Percentiles rank a stretch among this genome's conserved stretches.
Conservation (phyloP, 2,113 vertebrate species). For the Podarcis raffonei region DNA sequence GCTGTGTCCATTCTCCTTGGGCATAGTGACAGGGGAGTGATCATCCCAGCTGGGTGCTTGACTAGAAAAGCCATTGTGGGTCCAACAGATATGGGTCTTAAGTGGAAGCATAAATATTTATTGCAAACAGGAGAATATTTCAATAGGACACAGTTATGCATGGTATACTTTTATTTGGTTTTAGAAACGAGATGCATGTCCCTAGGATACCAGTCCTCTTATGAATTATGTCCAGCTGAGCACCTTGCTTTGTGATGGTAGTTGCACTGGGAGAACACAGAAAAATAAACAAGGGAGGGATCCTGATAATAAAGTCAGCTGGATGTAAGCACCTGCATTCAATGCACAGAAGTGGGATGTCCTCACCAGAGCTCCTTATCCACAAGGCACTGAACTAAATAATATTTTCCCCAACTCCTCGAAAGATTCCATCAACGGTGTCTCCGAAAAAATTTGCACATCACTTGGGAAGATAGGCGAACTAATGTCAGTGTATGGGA, state of each 20-base stretch:
- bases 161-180: background rate
- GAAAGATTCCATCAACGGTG: too few species aligned
- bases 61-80: conserved; percentile 47
- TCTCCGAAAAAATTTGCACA: too few species aligned
- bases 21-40: background rate
- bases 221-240: background rate
- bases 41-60: background rate
- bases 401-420: background rate
- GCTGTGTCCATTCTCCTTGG: background rate
- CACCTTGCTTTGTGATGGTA: background rate
- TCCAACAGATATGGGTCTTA: conserved; percentile 23
- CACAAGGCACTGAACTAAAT: background rate
- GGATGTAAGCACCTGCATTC: conserved; percentile 46
- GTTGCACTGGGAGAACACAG: background rate
- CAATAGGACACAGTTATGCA: background rate
- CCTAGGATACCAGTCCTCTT: background rate
- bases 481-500: too few species aligned
- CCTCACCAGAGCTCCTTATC: fast-evolving
- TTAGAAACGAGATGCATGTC: background rate
- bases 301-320: background rate
- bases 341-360: fast-evolving
- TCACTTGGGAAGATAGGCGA: too few species aligned
- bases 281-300: background rate
- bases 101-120: conserved; percentile 52
- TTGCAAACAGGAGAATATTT: conserved; percentile 30